phyloP scores from a whole-genome alignment of 1,140 invertebrate genomes.

The Trichomalopsis sarcophagae region DNA sequence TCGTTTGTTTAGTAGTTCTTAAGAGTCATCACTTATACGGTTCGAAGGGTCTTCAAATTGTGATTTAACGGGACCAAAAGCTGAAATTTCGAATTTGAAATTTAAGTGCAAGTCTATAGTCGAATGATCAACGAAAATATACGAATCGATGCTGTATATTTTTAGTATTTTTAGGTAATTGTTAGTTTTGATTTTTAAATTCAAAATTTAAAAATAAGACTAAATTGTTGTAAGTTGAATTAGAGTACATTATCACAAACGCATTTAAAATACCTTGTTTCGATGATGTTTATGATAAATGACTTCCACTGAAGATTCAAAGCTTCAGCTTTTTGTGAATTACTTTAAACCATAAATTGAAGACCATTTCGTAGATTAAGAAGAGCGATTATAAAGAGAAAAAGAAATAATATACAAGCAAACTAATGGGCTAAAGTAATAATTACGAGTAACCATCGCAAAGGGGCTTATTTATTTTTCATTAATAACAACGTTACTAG shows the following conservation, averaged over 20 bases:
- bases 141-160: neutral
- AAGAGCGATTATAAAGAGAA: constrained; percentile 46
- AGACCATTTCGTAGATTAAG: constrained; percentile 33
- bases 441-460: constrained; percentile 43
- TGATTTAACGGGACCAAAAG: constrained; percentile 15
- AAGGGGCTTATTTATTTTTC: constrained; percentile 62
- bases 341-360: constrained; percentile 24
- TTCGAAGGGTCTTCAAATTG: constrained; percentile 35
- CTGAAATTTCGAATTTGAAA: constrained; percentile 26
- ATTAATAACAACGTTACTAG: constrained; percentile 54
- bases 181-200: constrained; percentile 10
- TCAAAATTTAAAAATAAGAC: constrained; percentile 6
- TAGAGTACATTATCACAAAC: constrained; percentile 19
- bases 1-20: constrained; percentile 65
- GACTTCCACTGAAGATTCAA: constrained; percentile 31
- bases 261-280: neutral
- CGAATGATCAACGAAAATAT: neutral
- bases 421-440: constrained; percentile 36
- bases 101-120: neutral
- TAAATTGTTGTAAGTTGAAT: constrained; percentile 10
- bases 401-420: constrained; percentile 50
- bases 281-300: neutral
- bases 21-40: constrained; percentile 54
- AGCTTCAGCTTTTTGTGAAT: constrained; percentile 48
- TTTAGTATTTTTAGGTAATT: neutral